Evolutionary conservation across 2,113 vertebrate genomes (phyloP).

Genomic region (Oceanites oceanicus): DNA sequence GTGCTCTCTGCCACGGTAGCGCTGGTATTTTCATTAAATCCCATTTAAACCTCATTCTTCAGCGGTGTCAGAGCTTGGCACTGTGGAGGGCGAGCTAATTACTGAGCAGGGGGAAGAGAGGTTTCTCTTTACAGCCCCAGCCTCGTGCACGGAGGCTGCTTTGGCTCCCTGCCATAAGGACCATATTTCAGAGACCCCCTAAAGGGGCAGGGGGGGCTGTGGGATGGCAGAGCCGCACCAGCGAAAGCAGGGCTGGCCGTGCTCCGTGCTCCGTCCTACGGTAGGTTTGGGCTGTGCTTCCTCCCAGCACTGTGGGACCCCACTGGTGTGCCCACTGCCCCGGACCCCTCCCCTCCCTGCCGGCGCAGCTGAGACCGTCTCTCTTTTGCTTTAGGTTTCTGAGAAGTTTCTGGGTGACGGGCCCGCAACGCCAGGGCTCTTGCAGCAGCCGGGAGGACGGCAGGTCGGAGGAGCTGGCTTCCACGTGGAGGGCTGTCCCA

Average conservation of each 20-base stretch:
- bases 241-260: background rate
- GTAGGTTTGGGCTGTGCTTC: background rate
- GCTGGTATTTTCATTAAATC: background rate
- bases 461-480: background rate
- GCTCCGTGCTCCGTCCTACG: fast-evolving
- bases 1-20: background rate
- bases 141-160: fast-evolving
- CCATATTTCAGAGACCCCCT: background rate
- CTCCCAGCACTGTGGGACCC: background rate
- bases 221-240: background rate
- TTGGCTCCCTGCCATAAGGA: background rate
- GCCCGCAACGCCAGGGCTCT: fast-evolving
- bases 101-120: background rate
- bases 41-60: background rate
- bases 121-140: fast-evolving
- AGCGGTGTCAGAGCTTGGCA: fast-evolving
- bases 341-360: background rate
- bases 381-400: conserved; percentile 48
- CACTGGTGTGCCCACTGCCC: fast-evolving
- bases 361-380: background rate
- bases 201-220: background rate
- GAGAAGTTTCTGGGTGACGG: background rate
- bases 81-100: background rate
- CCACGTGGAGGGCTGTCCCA: background rate
- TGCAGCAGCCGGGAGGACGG: background rate